A percentile compares a stretch with the other conserved stretches of the same genome.
These are phyloP conservation scores for Alloscopus bannaensis DNA, from an alignment of 2,888 invertebrate species.

Conservation along the genomic window DNA sequence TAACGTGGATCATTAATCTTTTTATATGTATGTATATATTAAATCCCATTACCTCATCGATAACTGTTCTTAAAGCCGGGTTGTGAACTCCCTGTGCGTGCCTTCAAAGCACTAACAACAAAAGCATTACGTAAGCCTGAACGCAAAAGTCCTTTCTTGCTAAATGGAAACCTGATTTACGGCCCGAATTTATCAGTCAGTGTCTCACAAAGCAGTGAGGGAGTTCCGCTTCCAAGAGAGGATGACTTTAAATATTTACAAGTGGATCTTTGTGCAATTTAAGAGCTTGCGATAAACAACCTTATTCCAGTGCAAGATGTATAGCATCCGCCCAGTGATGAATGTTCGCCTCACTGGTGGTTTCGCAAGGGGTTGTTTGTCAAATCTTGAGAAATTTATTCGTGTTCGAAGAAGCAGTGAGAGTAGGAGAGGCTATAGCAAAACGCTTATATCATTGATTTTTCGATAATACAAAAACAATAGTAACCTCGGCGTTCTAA, in stretches of 20 bases:
- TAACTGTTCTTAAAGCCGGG: too few relatives aligned
- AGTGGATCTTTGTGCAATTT: constrained; percentile 36
- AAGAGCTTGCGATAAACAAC: constrained; percentile 35
- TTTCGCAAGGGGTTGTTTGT: constrained; percentile 31
- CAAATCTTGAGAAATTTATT: constrained; percentile 29
- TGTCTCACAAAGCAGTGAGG: constrained; percentile 27
- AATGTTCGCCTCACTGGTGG: constrained; percentile 26
- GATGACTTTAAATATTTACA: constrained; percentile 51
- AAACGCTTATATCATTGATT: constrained; percentile 37
- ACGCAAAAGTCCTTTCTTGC: too few relatives aligned
- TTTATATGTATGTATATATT: too few relatives aligned
- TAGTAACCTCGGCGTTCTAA: too few relatives aligned
- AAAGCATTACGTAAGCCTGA: too few relatives aligned
- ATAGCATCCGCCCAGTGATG: constrained; percentile 12
- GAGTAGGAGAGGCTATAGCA: constrained; percentile 12
- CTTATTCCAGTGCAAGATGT: constrained; percentile 6
- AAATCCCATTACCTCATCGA: too few relatives aligned
- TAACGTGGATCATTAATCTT: too few relatives aligned
- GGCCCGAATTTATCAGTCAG: constrained; percentile 39
- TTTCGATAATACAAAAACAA: constrained; percentile 23
- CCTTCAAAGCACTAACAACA: too few relatives aligned
- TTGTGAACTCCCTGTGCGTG: too few relatives aligned
- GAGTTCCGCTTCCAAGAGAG: constrained; percentile 12
- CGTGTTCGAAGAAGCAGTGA: constrained; percentile 5
- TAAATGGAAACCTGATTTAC: constrained; percentile 43